Conservation (phyloP, 2,113 vertebrate species). For the Entelurus aequoreus region DNA sequence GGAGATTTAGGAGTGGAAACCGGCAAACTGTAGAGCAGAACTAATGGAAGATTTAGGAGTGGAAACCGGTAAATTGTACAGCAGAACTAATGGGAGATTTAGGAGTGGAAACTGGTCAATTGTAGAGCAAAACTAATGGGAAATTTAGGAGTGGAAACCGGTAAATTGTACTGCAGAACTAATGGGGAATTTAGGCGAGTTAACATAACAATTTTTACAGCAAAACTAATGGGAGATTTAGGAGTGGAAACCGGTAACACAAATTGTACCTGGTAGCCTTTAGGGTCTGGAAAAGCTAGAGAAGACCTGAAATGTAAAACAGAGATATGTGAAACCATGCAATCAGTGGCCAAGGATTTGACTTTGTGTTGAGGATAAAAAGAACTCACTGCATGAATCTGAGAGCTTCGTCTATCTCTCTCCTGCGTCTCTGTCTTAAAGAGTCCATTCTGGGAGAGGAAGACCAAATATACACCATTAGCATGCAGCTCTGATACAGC, state of each 20-base stretch:
- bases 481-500: not conserved
- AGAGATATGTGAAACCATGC: not conserved
- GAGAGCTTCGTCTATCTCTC: constrained; percentile 85
- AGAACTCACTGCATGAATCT: constrained; percentile 86
- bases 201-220: too few relatives aligned
- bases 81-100: too few relatives aligned
- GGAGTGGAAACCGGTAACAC: not conserved
- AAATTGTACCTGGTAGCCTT: constrained; percentile 82
- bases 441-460: constrained; percentile 61
- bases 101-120: too few relatives aligned
- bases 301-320: constrained; percentile 75
- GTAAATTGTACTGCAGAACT: constrained; percentile 55
- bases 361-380: not conserved
- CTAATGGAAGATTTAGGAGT: too few relatives aligned
- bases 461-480: not conserved
- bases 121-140: too few relatives aligned
- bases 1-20: too few relatives aligned
- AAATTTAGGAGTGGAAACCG: not conserved
- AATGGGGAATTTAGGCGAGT: too few relatives aligned
- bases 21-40: too few relatives aligned
- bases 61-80: too few relatives aligned
- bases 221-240: not conserved
- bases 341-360: constrained; percentile 2
- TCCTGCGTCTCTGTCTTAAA: constrained; percentile 81
- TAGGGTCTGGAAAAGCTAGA: constrained; percentile 79